Percentiles rank a stretch among this genome's conserved stretches.
These are phyloP conservation scores for Neolamprologus kungweensis DNA, from an alignment of 2,113 vertebrate species.

Conservation along the genomic window DNA sequence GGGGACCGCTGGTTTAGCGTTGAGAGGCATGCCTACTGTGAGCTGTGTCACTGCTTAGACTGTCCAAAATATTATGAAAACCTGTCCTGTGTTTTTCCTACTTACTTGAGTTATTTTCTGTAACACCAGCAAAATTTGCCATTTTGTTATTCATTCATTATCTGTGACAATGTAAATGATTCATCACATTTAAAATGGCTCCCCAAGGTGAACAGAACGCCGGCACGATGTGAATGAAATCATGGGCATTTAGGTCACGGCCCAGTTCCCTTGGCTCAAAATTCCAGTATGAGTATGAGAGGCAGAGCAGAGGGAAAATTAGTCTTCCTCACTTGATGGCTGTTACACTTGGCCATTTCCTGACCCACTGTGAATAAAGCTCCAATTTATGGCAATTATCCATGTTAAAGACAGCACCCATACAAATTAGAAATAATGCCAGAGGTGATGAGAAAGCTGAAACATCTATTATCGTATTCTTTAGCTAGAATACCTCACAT, in stretches of 20 bases:
- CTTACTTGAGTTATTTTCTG: conserved; percentile 32
- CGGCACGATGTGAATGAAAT: conserved; percentile 43
- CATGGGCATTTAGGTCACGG: conserved; percentile 44
- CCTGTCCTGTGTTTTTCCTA: conserved; percentile 7
- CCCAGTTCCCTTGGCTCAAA: conserved; percentile 17
- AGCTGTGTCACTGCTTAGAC: not conserved
- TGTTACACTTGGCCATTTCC: conserved; percentile 55
- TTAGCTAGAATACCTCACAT: conserved; percentile 13
- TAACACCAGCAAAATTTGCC: conserved; percentile 20
- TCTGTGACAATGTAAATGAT: conserved; percentile 61
- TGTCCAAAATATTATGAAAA: conserved; percentile 40
- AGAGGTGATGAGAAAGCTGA: conserved; percentile 37
- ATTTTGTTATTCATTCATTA: conserved; percentile 59
- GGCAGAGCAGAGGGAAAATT: conserved; percentile 27
- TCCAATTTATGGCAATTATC: conserved; percentile 61
- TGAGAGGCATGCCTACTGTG: not conserved
- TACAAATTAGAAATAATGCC: conserved; percentile 49
- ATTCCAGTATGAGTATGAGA: not conserved
- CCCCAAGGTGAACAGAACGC: conserved; percentile 33
- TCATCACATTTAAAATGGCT: conserved; percentile 51
- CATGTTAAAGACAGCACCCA: conserved; percentile 42
- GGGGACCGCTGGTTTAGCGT: not conserved
- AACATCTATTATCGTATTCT: conserved; percentile 16
- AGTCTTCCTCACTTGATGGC: conserved; percentile 35
- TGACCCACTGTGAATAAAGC: conserved; percentile 58